Evolutionary conservation across 2,888 invertebrate genomes (phyloP).

Genomic region (Lycocerus yunnanus): DNA sequence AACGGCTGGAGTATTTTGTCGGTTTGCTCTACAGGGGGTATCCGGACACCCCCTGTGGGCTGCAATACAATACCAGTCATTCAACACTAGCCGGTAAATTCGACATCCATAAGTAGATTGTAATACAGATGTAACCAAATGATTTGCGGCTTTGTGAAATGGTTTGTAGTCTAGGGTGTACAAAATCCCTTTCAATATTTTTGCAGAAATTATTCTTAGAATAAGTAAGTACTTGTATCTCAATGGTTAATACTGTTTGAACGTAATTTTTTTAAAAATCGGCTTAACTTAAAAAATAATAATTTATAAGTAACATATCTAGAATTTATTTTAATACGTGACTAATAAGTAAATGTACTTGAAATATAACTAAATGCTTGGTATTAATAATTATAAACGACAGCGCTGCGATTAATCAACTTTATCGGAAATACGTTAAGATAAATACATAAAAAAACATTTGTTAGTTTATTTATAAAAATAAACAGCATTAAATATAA

Average conservation of each 20-base stretch:
- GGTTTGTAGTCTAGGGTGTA: constrained; percentile 17
- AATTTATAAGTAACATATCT: background rate
- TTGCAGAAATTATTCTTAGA: background rate
- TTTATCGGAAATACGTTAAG: background rate
- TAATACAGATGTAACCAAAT: constrained; percentile 48
- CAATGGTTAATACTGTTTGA: background rate
- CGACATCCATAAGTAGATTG: constrained; percentile 44
- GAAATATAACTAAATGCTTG: background rate
- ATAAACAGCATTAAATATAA: background rate
- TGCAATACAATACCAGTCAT: constrained; percentile 44
- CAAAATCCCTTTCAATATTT: constrained; percentile 2
- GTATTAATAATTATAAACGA: background rate
- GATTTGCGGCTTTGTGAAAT: constrained; percentile 34
- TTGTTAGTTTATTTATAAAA: background rate
- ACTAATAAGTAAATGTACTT: background rate
- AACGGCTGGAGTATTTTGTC: constrained; percentile 22
- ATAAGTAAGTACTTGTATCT: background rate
- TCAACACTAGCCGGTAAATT: constrained; percentile 40
- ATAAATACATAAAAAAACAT: background rate
- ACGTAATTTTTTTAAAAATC: background rate
- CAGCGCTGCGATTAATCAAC: background rate
- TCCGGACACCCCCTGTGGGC: constrained; percentile 45
- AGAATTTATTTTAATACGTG: background rate
- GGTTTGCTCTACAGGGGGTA: constrained; percentile 39
- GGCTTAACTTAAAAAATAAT: background rate